A percentile compares a stretch with the other conserved stretches of the same genome.
Evolutionary conservation across 2,888 invertebrate species (phyloP).

Genomic region (Agapostemon virescens): DNA sequence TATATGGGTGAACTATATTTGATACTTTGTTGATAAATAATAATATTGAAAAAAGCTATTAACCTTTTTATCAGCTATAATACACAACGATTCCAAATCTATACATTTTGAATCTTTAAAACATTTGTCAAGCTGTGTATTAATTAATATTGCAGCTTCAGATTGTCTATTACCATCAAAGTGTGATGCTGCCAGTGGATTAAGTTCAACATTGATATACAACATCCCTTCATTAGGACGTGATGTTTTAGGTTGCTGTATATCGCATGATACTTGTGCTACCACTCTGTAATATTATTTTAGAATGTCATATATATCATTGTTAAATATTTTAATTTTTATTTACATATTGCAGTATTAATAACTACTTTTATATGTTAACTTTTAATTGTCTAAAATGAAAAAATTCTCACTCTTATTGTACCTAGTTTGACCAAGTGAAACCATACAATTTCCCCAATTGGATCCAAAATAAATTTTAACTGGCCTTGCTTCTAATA

Average conservation of each 20-base stretch:
- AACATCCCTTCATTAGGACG: constrained; percentile 94
- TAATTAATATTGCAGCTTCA: constrained; percentile 87
- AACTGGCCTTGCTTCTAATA: constrained; percentile 87
- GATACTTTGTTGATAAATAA: neutral
- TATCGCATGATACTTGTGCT: constrained; percentile 93
- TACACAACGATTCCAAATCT: constrained; percentile 96
- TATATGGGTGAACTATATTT: neutral
- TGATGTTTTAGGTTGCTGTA: constrained; percentile 91
- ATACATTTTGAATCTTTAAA: constrained; percentile 94
- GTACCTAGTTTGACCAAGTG: constrained; percentile 89
- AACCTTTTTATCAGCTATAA: constrained; percentile 94
- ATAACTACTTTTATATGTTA: neutral
- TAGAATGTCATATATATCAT: constrained; percentile 1
- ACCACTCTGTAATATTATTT: constrained; percentile 84
- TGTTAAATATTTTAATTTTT: neutral
- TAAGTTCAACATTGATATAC: constrained; percentile 92
- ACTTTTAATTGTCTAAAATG: neutral
- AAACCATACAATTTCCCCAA: constrained; percentile 90
- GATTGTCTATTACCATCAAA: constrained; percentile 90
- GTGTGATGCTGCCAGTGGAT: constrained; percentile 91
- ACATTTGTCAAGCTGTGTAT: constrained; percentile 92
- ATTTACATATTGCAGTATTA: neutral
- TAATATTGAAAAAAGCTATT: neutral
- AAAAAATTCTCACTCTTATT: neutral
- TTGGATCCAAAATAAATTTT: constrained; percentile 90